Base-by-base conservation (phyloP, 2,113 vertebrate species). In the Caloenas nicobarica region DNA sequence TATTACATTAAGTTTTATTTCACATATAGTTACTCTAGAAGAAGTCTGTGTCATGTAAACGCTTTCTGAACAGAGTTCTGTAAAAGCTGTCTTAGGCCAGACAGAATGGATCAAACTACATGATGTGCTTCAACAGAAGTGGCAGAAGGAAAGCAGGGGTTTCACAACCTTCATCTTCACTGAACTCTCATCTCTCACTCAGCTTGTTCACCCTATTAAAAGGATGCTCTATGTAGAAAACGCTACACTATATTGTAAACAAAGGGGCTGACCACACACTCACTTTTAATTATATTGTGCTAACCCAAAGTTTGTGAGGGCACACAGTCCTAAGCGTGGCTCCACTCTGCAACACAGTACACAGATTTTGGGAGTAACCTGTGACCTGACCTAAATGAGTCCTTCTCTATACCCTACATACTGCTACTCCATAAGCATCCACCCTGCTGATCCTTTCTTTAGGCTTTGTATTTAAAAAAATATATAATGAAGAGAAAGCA, bases 211-310 rank as follows among this genome's bases (percentile, higher is more conserved):
- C 23, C 16, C 31, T 48, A 13, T 38, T 38, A 51, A 42, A 77
- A 58, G 40, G 9, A 62, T 16, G 14, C 2, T 87, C 16, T 34
- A 13, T 15, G 14, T 26, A 89, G 64, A 87, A 91, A 87, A 73
- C 36, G 11, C 19, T 68, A 23, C 9, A 11, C 29, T 25, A 5
- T 9, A 18, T 8, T 48, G 34, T 81, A 87, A 93, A 78, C 22
- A 1, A 89, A 78, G 6, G 22, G 8, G 9, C 2, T 78, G 46
- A 66, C 5, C 31, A 70, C 40, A 36, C 0, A 0, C 18, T 42
- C 25, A 24, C 51, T 50, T 82, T n/a, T n/a, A 86, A 40, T 53
- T 62, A 58, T 1, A 66, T 3, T 11, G n/a, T 0, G 1, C 22
- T 62, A 56, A 64, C 50, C 29, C 33, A 11, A 69, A 61, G 29